Evolutionary conservation across 2,888 invertebrate genomes (phyloP).

Genomic region (Scaeva pyrastri): DNA sequence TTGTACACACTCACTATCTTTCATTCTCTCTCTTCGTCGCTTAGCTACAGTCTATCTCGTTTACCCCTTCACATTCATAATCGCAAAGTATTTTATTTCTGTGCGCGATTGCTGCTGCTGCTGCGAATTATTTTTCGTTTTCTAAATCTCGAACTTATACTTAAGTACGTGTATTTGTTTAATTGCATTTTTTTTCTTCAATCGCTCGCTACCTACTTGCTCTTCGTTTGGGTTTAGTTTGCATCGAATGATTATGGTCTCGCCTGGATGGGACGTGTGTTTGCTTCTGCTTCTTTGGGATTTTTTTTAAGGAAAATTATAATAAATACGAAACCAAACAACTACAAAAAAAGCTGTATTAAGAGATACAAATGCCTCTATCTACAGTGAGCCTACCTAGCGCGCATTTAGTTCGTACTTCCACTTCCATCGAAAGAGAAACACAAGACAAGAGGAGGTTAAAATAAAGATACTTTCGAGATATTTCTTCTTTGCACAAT

Average conservation of each 20-base stretch:
- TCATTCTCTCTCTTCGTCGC: constrained; percentile 42
- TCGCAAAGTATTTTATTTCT: constrained; percentile 73
- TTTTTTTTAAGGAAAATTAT: constrained; percentile 69
- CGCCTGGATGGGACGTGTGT: not conserved
- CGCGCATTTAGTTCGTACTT: constrained; percentile 15
- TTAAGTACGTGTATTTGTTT: constrained; percentile 73
- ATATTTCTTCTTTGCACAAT: constrained; percentile 74
- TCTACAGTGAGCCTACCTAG: constrained; percentile 26
- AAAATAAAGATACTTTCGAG: constrained; percentile 72
- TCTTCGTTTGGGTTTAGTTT: constrained; percentile 24
- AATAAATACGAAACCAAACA: constrained; percentile 54
- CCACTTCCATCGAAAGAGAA: constrained; percentile 38
- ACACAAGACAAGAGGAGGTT: constrained; percentile 63
- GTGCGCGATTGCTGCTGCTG: constrained; percentile 65
- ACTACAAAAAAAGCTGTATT: constrained; percentile 8
- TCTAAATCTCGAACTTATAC: constrained; percentile 69
- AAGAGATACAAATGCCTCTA: constrained; percentile 31
- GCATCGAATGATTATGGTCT: constrained; percentile 11
- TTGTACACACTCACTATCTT: constrained; percentile 49
- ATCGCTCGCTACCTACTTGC: constrained; percentile 4
- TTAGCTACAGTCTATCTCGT: constrained; percentile 41
- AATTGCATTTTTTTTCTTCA: constrained; percentile 62
- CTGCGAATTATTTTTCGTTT: constrained; percentile 73
- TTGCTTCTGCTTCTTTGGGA: constrained; percentile 24
- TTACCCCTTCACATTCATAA: constrained; percentile 56